A percentile compares a stretch with the other conserved stretches of the same genome.
Evolutionary conservation across 2,888 invertebrate genomes (phyloP).

Genomic region (Limnephilus lunatus): DNA sequence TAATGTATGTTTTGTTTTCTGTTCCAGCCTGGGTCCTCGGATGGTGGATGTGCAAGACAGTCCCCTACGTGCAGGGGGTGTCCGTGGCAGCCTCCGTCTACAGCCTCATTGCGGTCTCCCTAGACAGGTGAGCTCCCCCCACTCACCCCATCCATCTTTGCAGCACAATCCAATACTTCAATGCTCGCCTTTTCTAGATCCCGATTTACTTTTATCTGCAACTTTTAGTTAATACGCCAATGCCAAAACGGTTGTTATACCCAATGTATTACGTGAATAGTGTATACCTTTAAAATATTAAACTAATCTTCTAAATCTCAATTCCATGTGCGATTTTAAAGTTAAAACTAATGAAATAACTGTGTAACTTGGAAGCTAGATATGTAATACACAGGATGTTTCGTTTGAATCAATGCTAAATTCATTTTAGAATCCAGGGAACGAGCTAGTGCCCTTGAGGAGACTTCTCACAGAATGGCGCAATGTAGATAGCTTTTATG

Average conservation of each 20-base stretch:
- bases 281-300: neutral
- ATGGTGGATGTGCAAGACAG: conserved; percentile 96
- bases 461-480: too few relatives aligned
- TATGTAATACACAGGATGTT: neutral
- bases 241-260: neutral
- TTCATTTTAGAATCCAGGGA: too few relatives aligned
- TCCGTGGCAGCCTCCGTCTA: conserved; percentile 97
- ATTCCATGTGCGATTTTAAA: neutral
- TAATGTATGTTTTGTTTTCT: neutral
- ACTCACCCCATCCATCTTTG: neutral
- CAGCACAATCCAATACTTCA: neutral
- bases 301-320: neutral
- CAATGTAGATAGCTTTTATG: too few relatives aligned
- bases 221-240: neutral
- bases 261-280: neutral
- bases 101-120: conserved; percentile 95
- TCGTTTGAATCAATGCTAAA: neutral
- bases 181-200: neutral
- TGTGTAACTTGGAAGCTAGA: neutral
- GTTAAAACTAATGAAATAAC: neutral
- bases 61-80: conserved; percentile 96
- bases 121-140: conserved; percentile 88
- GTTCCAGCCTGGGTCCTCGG: conserved; percentile 96
- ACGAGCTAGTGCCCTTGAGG: too few relatives aligned
- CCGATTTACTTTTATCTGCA: neutral